Evolutionary conservation across 2,113 vertebrate species (phyloP).

Genomic region (Syngnathoides biaculeatus): DNA sequence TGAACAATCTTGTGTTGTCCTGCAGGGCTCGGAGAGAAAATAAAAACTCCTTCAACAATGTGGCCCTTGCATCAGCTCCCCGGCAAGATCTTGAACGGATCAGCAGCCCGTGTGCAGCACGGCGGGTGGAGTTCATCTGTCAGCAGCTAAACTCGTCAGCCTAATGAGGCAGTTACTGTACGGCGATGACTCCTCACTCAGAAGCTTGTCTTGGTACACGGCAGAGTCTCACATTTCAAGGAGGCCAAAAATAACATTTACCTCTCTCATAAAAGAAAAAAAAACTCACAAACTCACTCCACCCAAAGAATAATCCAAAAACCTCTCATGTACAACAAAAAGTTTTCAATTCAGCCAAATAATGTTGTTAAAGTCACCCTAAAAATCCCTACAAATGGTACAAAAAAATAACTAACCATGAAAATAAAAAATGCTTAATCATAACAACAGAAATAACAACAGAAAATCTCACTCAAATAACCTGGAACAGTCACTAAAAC

Average conservation of each 20-base stretch:
- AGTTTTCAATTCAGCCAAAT: too few species aligned
- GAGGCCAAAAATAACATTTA: background rate
- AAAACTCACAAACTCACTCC: too few species aligned
- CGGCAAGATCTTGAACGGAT: slow-evolving; percentile 23
- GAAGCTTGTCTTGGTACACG: slow-evolving; percentile 20
- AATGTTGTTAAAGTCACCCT: too few species aligned
- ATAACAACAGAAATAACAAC: too few species aligned
- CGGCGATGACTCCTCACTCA: slow-evolving; percentile 42
- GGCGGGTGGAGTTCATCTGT: slow-evolving; percentile 1
- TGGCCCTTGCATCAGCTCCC: slow-evolving; percentile 16
- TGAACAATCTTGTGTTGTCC: too few species aligned
- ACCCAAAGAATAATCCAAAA: too few species aligned
- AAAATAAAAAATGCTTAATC: too few species aligned
- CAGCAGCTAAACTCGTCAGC: slow-evolving; percentile 24
- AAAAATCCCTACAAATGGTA: too few species aligned
- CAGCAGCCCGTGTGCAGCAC: slow-evolving; percentile 19
- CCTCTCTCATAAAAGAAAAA: background rate
- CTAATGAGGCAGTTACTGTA: slow-evolving; percentile 36
- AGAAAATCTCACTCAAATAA: too few species aligned
- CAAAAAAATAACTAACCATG: too few species aligned
- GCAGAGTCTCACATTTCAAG: background rate
- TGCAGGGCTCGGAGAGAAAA: slow-evolving; percentile 31
- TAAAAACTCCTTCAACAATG: slow-evolving; percentile 43
- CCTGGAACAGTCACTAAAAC: too few species aligned
- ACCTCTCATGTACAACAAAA: too few species aligned